A percentile compares a stretch with the other conserved stretches of the same genome.
phyloP scores from a whole-genome alignment of 2,888 invertebrate species.

The Rotaria macrura region DNA sequence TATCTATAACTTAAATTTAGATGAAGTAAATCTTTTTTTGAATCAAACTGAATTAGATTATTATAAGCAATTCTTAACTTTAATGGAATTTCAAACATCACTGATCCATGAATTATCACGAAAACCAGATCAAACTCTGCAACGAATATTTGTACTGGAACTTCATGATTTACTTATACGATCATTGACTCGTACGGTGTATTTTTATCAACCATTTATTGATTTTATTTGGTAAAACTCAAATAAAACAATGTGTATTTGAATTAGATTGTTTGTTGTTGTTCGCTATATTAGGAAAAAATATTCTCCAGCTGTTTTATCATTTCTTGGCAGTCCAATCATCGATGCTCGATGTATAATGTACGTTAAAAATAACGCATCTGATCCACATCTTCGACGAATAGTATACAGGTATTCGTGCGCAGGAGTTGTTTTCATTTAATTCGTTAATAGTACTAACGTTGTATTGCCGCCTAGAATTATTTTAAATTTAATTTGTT shows the following conservation, averaged over 20 bases:
- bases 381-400: slow-evolving; percentile 12
- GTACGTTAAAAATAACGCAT: slow-evolving; percentile 1
- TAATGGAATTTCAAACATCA: slow-evolving; percentile 17
- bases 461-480: not conserved
- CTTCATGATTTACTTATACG: not conserved
- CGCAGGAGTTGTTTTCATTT: too few species aligned
- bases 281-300: not conserved
- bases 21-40: not conserved
- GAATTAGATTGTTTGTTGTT: too few species aligned
- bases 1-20: not conserved
- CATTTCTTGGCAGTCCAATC: slow-evolving; percentile 8
- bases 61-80: not conserved
- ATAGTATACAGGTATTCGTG: not conserved
- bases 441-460: too few species aligned
- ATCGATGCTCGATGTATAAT: slow-evolving; percentile 14
- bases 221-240: slow-evolving; percentile 12
- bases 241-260: not conserved
- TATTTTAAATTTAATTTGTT: slow-evolving; percentile 5
- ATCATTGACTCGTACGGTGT: not conserved
- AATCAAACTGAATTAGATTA: not conserved
- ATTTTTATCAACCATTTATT: slow-evolving; percentile 10
- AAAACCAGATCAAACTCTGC: not conserved
- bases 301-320: slow-evolving; percentile 5
- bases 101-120: not conserved
- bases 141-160: slow-evolving; percentile 7